phyloP scores from a whole-genome alignment of 2,113 vertebrate genomes.

The Piaya cayana region DNA sequence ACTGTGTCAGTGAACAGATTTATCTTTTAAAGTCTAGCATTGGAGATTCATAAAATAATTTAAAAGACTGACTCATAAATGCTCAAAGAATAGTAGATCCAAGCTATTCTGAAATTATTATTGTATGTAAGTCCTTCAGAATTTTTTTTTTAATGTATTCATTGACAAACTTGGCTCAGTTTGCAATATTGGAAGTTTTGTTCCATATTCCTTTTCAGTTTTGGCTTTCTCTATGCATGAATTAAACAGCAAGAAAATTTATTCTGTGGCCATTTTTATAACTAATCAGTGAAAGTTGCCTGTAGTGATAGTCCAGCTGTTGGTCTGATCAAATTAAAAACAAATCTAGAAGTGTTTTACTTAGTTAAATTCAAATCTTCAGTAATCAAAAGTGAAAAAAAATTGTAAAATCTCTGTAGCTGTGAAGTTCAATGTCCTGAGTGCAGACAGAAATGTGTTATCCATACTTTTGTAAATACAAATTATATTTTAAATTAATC shows the following conservation, averaged over 20 bases:
- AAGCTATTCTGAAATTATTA: background rate
- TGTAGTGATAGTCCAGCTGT: background rate
- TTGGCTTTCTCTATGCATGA: background rate
- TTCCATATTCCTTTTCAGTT: background rate
- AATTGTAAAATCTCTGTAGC: background rate
- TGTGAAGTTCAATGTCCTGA: background rate
- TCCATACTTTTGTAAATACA: background rate
- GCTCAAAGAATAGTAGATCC: background rate
- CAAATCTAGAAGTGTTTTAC: background rate
- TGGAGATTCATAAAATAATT: background rate
- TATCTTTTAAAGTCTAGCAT: background rate
- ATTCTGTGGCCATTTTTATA: background rate
- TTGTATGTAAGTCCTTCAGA: background rate
- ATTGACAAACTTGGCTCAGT: background rate
- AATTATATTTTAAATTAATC: background rate
- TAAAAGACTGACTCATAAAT: background rate
- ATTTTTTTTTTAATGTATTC: background rate
- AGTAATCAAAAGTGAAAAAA: background rate
- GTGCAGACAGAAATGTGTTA: background rate
- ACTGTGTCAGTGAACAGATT: background rate
- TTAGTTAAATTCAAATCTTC: background rate
- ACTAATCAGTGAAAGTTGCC: background rate
- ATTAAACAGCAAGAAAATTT: background rate
- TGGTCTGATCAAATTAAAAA: background rate
- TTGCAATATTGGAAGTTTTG: background rate